Evolutionary conservation across 2,888 invertebrate species (phyloP), one percentile per base, ranked within the genome.

Genomic region (Trypoxylon attenuatum): DNA sequence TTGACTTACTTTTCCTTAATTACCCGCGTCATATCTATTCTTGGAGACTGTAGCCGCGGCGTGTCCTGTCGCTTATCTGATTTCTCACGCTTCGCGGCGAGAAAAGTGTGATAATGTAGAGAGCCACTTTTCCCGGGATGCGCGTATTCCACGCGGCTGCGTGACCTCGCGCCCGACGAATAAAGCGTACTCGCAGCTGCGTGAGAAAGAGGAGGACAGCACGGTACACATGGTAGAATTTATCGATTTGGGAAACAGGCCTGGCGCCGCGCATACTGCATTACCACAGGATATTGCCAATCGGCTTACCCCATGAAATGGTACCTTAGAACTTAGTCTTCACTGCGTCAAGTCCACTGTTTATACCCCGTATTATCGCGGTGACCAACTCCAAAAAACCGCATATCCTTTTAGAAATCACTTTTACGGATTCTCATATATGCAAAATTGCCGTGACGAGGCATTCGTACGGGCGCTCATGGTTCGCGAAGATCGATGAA

Each of bases 1-100:
- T 63, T 8, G 53, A 21, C 56, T 57, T 67, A 67, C 61, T 57
- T 68, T 61, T 54, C 50, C 43, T 61, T 67, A 69, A 68, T 68
- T 50, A 39, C 67, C 50, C 21, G 41, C 45, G 42, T 50, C 56
- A 50, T 22, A 51, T 23, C 4, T 15, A 27, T 16, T 58, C 33
- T 33, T 13, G 33, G 33, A 3, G 10, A 59, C 47, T 73, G 57
- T 54, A 42, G 16, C 8, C 23, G 2, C 15, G 8, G 21, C n/a
- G 43, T 71, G 56, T 22, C 56, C 42, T 66, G 25, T 10, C 33
- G 41, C 42, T 56, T 23, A 62, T 70, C 43, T 58, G 47, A 59
- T 62, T 73, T 69, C 70, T 58, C 72, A 64, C 60, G 65, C 33
- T 59, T 29, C 49, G 21, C 47, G 19, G 47, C 45, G 58, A 71